Evolutionary conservation across 1,140 invertebrate species (phyloP).

Genomic region (Diorhabda carinulata): DNA sequence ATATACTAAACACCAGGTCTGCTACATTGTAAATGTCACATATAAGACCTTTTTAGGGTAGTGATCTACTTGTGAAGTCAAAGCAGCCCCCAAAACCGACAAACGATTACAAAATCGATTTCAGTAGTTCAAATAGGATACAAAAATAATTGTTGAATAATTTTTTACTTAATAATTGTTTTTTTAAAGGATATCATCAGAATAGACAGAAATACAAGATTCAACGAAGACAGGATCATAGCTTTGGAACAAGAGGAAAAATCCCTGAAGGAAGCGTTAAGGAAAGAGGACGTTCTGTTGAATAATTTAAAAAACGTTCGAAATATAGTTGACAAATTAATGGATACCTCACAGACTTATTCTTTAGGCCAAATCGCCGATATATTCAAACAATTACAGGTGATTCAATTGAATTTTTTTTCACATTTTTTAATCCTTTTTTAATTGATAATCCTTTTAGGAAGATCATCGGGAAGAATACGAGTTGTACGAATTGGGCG

Average conservation of each 20-base stretch:
- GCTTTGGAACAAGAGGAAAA: constrained; percentile 76
- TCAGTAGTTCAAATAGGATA: too few relatives aligned
- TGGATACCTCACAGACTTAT: constrained; percentile 56
- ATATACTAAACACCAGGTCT: too few relatives aligned
- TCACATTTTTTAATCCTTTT: not conserved
- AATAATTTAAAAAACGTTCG: constrained; percentile 69
- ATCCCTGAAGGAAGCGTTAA: constrained; percentile 64
- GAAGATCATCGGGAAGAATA: constrained; percentile 57
- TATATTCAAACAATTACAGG: constrained; percentile 72
- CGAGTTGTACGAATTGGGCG: constrained; percentile 57
- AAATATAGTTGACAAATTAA: constrained; percentile 64
- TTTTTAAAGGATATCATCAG: constrained; percentile 74
- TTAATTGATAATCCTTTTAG: constrained; percentile 32
- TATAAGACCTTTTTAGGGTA: too few relatives aligned
- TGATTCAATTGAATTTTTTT: constrained; percentile 25
- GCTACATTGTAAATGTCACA: too few relatives aligned
- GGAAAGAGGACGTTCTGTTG: constrained; percentile 72
- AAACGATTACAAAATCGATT: too few relatives aligned
- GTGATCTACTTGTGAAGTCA: too few relatives aligned
- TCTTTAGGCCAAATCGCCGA: constrained; percentile 69
- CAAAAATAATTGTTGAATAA: not conserved
- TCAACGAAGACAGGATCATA: constrained; percentile 73
- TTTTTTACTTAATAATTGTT: constrained; percentile 12
- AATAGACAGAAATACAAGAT: constrained; percentile 75
- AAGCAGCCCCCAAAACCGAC: too few relatives aligned